Evolutionary conservation across 2,888 invertebrate species (phyloP).

Genomic region (Rutpela maculata): DNA sequence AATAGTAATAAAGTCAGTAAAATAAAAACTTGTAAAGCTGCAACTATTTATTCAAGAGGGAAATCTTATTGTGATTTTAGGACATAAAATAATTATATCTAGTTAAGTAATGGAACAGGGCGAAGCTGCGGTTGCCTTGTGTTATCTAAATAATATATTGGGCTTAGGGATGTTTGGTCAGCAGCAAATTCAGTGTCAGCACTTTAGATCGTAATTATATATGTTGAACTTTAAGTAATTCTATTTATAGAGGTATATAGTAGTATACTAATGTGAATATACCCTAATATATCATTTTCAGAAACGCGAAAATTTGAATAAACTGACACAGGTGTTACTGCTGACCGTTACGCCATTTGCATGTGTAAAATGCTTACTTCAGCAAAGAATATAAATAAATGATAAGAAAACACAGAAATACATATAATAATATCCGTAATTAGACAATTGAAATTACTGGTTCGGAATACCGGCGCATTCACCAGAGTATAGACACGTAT

Average conservation of each 20-base stretch:
- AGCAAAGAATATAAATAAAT: no score
- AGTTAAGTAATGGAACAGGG: neutral
- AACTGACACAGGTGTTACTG: neutral
- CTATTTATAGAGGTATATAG: neutral
- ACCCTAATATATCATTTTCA: neutral
- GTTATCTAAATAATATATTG: constrained; percentile 1
- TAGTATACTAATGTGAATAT: neutral
- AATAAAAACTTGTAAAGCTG: no score
- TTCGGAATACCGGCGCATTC: neutral
- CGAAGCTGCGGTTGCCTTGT: neutral
- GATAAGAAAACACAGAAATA: no score
- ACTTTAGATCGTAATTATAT: neutral
- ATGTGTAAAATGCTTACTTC: no score
- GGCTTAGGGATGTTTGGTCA: neutral
- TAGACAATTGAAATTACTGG: no score
- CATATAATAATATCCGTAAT: no score
- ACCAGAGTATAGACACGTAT: no score
- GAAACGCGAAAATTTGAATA: neutral
- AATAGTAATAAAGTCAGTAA: no score
- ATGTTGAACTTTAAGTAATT: neutral
- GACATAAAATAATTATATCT: neutral
- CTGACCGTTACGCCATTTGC: no score
- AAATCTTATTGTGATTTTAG: no score
- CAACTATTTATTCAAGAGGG: no score
- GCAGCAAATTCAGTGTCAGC: constrained; percentile 7